phyloP scores from a whole-genome alignment of 2,797 vertebrate species.

The Tamandua tetradactyla region DNA sequence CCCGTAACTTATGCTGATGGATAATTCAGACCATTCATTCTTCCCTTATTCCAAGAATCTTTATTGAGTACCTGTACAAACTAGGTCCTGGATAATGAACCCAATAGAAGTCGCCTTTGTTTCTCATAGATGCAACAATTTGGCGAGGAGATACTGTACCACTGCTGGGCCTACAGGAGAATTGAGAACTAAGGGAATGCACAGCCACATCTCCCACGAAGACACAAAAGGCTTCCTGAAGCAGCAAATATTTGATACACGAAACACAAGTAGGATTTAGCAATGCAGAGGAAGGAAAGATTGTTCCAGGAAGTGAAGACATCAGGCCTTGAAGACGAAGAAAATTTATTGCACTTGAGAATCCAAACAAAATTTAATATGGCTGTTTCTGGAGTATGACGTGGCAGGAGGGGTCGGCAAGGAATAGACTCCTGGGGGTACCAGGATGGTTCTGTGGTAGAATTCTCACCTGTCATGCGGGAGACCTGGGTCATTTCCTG shows the following conservation, averaged over 20 bases:
- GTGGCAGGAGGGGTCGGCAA: neutral
- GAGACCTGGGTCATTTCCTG: too few species aligned
- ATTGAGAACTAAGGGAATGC: neutral
- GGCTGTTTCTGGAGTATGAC: neutral
- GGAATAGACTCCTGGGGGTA: neutral
- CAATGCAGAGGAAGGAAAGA: neutral
- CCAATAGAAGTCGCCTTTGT: neutral
- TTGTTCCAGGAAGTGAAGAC: neutral
- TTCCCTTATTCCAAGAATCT: neutral
- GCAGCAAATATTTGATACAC: neutral
- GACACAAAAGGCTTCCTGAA: neutral
- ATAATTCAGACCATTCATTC: neutral
- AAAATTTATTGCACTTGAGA: neutral
- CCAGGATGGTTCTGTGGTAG: too few species aligned
- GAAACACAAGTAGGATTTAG: neutral
- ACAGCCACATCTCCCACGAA: neutral
- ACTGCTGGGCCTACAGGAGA: neutral
- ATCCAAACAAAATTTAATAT: neutral
- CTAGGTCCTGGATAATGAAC: neutral
- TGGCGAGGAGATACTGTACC: too few species aligned
- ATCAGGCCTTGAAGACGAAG: neutral
- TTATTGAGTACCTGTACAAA: neutral
- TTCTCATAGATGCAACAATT: too few species aligned
- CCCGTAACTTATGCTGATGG: neutral
- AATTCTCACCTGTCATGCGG: too few species aligned